Evolutionary conservation across 2,888 invertebrate species (phyloP).

Genomic region (Caenorhabditis macrosperma): DNA sequence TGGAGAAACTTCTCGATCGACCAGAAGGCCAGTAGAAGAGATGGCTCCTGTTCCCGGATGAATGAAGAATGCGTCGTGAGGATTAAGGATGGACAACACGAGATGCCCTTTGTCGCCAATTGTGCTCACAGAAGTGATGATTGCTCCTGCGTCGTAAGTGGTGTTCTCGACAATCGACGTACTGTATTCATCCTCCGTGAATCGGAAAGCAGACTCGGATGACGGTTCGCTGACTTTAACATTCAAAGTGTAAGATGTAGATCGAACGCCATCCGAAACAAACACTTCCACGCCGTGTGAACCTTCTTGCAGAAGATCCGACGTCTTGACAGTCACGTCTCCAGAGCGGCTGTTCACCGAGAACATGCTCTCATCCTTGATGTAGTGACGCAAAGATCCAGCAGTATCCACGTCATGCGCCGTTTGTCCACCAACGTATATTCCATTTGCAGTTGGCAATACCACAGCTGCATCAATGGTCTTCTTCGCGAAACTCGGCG

Average conservation of each 20-base stretch:
- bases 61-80: slow-evolving; percentile 88
- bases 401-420: slow-evolving; percentile 80
- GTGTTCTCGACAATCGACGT: slow-evolving; percentile 81
- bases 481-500: slow-evolving; percentile 79
- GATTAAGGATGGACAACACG: slow-evolving; percentile 85
- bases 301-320: slow-evolving; percentile 22
- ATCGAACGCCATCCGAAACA: slow-evolving; percentile 70
- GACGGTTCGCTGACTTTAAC: not conserved
- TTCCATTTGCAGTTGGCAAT: slow-evolving; percentile 86
- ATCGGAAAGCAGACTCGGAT: slow-evolving; percentile 56
- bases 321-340: slow-evolving; percentile 83
- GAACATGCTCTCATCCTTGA: slow-evolving; percentile 82
- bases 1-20: slow-evolving; percentile 91
- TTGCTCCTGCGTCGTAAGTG: no score
- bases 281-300: slow-evolving; percentile 60
- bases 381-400: slow-evolving; percentile 62
- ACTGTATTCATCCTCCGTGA: slow-evolving; percentile 57
- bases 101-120: no score
- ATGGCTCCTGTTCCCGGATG: slow-evolving; percentile 93
- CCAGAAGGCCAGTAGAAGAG: slow-evolving; percentile 87
- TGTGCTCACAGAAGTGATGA: no score
- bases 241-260: slow-evolving; percentile 50
- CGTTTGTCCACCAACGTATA: slow-evolving; percentile 82
- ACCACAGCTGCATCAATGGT: slow-evolving; percentile 63
- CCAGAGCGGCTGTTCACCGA: slow-evolving; percentile 89